Percentiles rank a stretch among this genome's conserved stretches.
Conservation (phyloP, 2,113 vertebrate species). For the Pseudonaja textilis region DNA sequence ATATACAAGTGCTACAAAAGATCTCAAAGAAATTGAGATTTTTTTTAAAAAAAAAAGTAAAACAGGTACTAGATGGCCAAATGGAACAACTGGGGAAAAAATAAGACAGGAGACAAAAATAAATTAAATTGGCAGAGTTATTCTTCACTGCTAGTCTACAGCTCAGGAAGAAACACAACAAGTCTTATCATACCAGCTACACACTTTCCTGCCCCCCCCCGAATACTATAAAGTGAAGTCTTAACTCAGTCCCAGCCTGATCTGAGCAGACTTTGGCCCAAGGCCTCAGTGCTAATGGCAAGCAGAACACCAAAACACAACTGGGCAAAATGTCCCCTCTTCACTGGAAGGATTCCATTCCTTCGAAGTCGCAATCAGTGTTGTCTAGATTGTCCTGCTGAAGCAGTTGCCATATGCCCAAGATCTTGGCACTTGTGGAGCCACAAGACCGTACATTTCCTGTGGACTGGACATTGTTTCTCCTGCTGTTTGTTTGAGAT, state of each 20-base stretch:
- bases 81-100: background rate
- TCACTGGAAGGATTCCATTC: background rate
- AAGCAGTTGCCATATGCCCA: slow-evolving; percentile 5
- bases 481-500: slow-evolving; percentile 29
- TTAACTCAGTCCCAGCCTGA: background rate
- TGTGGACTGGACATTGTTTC: background rate
- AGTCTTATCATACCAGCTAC: background rate
- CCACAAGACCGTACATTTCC: slow-evolving; percentile 21
- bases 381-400: background rate
- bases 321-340: background rate
- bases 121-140: background rate
- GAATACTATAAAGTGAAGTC: background rate
- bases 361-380: slow-evolving; percentile 6
- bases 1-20: background rate
- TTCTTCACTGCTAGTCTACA: background rate
- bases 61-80: background rate
- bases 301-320: slow-evolving; percentile 1
- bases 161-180: too few relatives aligned
- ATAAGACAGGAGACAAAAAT: background rate
- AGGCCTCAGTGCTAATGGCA: background rate
- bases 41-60: background rate
- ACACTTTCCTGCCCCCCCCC: background rate
- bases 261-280: background rate
- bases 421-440: slow-evolving; percentile 28
- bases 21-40: background rate